Base-by-base conservation (phyloP, 1,140 invertebrate genomes). In the Amyelois transitella region DNA sequence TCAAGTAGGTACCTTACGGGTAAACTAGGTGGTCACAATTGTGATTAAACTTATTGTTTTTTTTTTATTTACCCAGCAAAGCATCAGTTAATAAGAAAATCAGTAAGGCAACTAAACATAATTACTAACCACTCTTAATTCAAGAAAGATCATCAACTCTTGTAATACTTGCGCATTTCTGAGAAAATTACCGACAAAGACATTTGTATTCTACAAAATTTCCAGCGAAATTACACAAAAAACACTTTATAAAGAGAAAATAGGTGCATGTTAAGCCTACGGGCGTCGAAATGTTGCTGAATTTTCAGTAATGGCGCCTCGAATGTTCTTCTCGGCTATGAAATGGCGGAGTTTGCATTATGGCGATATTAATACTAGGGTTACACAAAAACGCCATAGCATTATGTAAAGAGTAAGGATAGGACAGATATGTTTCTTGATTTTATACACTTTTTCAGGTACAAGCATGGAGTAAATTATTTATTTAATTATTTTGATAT, bases 271-370 rank as follows among this genome's bases (percentile, higher is more conserved):
- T 48, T 18, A 48, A 21, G 12, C 20, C 45, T 48, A 48, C 45
- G 18, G n/a, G 20, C 12, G 18, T 48, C 45, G 18, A 14, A 38
- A 48, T 14, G 43, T 44, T 49, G 21, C 44, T 21, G 57, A 59
- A 59, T 53, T 60, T 60, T 44, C 58, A 19, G 28, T 60, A 60
- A 60, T 43, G 43, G 45, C 44, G 45, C n/a, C 45, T 21, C 17
- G 22, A 53, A 54, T 47, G 38, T 43, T 12, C 24, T 45, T 10
- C 38, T 17, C 32, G 12, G 52, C n/a, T 25, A 32, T 22, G 43
- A 43, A 59, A 53, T 18, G 57, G 43, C 44, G 24, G 49, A n/a
- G 53, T 60, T 51, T 55, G 43, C 53, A 60, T 60, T 60, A 60
- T 52, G 38, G 24, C 20, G 18, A 47, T 60, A 60, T 60, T 60